Evolutionary conservation across 2,797 vertebrate species (phyloP), one percentile per base, ranked within the genome.

Genomic region (Bufotes viridis): DNA sequence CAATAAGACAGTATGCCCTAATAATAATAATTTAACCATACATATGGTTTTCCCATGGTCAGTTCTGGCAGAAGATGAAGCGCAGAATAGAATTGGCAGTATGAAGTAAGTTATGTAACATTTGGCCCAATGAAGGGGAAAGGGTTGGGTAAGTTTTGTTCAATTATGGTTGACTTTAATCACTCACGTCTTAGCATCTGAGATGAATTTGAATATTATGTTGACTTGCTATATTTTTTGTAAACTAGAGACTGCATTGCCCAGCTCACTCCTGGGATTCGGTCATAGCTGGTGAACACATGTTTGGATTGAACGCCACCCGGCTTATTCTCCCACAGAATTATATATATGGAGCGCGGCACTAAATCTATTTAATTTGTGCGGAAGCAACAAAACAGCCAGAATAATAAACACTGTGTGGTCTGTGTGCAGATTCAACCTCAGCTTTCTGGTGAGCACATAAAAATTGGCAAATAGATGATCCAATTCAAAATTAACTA

Each of bases 361-460:
- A 22, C 15, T 0, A 57, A 55, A 34, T 29, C 24, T 57, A 7
- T 17, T n/a, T n/a, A n/a, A 57, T 22, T 6, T 57, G 26, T 26
- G 17, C 22, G 13, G 10, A 83, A 58, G 6, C 20, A 83, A 70
- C 22, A 70, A 34, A 55, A 53, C 67, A 7, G 74, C 74, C 82
- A 83, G 14, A 55, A 14, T 83, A 74, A 83, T 83, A 34, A 58
- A 29, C n/a, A 26, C 13, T 83, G 82, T 72, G n/a, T 3, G 1
- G 53, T 70, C 82, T 3, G 53, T 26, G 67, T 14, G 14, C 81
- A 57, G 53, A 57, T 26, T 51, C 9, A 49, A 63, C 81, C 63
- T 6, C 81, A 55, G 3, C 6, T 67, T 69, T 69, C 42, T 55
- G 61, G 11, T 82, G n/a, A 69, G n/a, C 22, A 60, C 26, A 69